Evolutionary conservation across 2,797 vertebrate genomes (phyloP), one percentile per base, ranked within the genome.

Genomic region (Lepilemur ruficaudatus): DNA sequence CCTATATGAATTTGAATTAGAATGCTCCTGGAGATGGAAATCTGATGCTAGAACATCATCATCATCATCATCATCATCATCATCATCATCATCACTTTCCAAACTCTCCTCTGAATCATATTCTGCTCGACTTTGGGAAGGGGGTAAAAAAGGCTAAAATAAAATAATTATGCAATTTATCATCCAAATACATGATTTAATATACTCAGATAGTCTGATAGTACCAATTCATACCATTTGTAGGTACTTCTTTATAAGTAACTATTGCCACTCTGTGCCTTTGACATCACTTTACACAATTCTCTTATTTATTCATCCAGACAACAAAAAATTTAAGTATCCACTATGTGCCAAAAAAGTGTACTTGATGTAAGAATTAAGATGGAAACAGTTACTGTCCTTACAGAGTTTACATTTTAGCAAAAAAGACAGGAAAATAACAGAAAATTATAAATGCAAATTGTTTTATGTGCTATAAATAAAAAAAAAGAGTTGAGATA

Each of bases 1-100:
- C 99, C 99, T 99, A 98, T 99, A 99, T 0, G 99, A 99, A 98
- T 99, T 99, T 97, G 99, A 98, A 98, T 99, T 99, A 17, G 99
- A 99, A 98, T 99, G 99, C 83, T 99, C 99, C 83, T 99, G 99
- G 82, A 99, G 98, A 3, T 98, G 98, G 72, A 98, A 98, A 98
- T 98, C 99, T 91, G 99, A 98, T 92, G 99, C 98, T 98, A 99
- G 99, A 30, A 89, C 89, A 93, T 99, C 99, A 3, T 99, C 99
- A 61, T 46, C 46, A 1, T 98, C 98, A 14, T 96, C 90, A 0
- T 46, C 46, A 1, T 98, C 98, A 14, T 96, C 90, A 0, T 99
- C 99, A 61, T 99, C 99, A 48, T 98, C 98, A 25, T 99, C 99
- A 52, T 98, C 98, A 97, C 99, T 99, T 86, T 97, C 99, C 70